These are phyloP conservation scores for Unio pictorum DNA, from an alignment of 2,888 invertebrate species.

Conservation along the genomic window DNA sequence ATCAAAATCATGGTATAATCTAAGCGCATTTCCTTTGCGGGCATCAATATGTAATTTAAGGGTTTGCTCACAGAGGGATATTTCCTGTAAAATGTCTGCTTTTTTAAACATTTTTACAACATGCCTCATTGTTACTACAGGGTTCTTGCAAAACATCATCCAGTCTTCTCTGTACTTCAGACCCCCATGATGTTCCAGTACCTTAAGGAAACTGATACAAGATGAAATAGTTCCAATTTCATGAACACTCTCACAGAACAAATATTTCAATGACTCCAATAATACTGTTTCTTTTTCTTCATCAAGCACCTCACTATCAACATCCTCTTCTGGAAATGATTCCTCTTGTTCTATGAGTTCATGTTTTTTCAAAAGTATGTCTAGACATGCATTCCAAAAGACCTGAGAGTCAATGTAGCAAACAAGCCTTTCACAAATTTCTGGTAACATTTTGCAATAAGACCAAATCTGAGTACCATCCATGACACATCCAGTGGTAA, in stretches of 20 bases:
- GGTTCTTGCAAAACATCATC: constrained; percentile 10
- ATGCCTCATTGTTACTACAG: constrained; percentile 7
- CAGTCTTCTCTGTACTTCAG: constrained; percentile 15
- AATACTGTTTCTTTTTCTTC: not conserved
- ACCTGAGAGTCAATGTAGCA: not conserved
- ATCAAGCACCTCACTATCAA: not conserved
- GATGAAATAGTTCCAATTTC: no score
- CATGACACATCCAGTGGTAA: no score
- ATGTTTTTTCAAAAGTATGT: no score
- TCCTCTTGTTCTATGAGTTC: not conserved
- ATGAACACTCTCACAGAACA: not conserved
- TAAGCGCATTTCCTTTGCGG: no score
- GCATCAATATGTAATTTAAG: no score
- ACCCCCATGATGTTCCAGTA: not conserved
- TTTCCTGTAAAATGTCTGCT: not conserved
- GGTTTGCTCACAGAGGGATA: no score
- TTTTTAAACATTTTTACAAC: constrained; percentile 8
- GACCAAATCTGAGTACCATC: not conserved
- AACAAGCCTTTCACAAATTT: not conserved
- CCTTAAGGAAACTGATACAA: no score
- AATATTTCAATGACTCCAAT: not conserved
- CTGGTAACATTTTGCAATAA: not conserved
- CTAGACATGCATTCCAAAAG: constrained; percentile 5
- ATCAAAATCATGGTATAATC: no score
- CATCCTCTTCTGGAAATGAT: not conserved